Evolutionary conservation across 35 echinoderm and acorn worm genomes (phyloP).

Genomic region (Ophioderma brevispina): DNA sequence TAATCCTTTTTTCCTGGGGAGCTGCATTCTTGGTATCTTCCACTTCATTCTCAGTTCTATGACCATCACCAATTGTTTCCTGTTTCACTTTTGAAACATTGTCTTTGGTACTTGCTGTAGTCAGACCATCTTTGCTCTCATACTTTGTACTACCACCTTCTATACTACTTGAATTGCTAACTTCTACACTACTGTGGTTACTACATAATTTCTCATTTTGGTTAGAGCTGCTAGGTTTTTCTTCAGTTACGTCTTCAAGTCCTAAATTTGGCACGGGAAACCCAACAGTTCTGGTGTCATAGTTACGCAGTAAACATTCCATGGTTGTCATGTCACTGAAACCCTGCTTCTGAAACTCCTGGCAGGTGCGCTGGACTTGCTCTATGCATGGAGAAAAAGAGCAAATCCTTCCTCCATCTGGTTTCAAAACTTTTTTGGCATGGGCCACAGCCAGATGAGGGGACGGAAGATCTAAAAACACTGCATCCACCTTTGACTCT

Average conservation of each 20-base stretch:
- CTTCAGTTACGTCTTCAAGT: neutral
- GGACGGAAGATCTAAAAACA: conserved; percentile 94
- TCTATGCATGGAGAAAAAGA: conserved; percentile 99
- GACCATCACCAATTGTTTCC: neutral
- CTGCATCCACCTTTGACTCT: conserved; percentile 70
- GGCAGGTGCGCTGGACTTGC: conserved; percentile 84
- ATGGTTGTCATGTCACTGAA: conserved; percentile 87
- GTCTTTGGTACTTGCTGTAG: conserved; percentile 10
- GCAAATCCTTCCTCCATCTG: conserved; percentile 94
- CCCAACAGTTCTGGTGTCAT: conserved; percentile 60
- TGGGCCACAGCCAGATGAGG: conserved; percentile 72
- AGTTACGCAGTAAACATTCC: conserved; percentile 75
- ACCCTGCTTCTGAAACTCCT: conserved; percentile 46
- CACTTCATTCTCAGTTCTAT: neutral
- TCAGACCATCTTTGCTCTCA: neutral
- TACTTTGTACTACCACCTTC: conserved; percentile 7
- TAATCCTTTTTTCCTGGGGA: neutral
- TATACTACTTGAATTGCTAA: neutral
- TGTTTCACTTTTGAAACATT: neutral
- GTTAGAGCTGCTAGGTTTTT: too few species aligned
- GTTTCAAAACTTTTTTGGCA: conserved; percentile 82
- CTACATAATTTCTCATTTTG: too few species aligned
- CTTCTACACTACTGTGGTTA: too few species aligned
- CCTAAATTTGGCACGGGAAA: conserved; percentile 74
- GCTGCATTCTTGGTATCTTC: too few species aligned